A percentile compares a stretch with the other conserved stretches of the same genome.
phyloP scores from a whole-genome alignment of 2,113 vertebrate genomes.

The Protobothrops mucrosquamatus region DNA sequence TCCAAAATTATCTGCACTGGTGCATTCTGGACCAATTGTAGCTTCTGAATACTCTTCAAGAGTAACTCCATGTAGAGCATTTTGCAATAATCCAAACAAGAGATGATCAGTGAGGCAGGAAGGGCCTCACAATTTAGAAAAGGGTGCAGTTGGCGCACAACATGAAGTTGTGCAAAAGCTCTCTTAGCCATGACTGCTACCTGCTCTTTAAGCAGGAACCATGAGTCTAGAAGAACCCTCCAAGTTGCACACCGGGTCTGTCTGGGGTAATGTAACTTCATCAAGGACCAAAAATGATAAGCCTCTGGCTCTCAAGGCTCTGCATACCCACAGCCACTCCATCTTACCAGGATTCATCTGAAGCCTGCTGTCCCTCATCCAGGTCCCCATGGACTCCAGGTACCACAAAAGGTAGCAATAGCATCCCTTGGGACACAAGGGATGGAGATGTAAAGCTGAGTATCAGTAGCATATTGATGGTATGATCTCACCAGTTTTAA shows the following conservation, averaged over 20 bases:
- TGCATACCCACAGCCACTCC: background rate
- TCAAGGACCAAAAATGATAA: background rate
- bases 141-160: background rate
- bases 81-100: background rate
- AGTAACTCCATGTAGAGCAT: background rate
- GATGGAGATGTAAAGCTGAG: background rate
- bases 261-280: background rate
- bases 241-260: no score
- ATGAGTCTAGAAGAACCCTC: background rate
- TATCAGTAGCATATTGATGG: background rate
- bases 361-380: background rate
- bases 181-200: background rate
- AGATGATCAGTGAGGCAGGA: background rate
- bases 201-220: background rate
- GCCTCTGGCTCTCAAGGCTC: background rate
- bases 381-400: background rate
- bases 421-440: background rate
- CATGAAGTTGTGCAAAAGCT: background rate
- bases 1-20: background rate
- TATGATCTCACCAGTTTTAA: background rate
- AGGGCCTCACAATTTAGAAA: background rate
- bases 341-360: background rate
- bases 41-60: background rate
- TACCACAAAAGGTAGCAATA: background rate
- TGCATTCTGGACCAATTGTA: background rate